phyloP scores from a whole-genome alignment of 2,888 invertebrate species.

The Napeogenes sylphis region DNA sequence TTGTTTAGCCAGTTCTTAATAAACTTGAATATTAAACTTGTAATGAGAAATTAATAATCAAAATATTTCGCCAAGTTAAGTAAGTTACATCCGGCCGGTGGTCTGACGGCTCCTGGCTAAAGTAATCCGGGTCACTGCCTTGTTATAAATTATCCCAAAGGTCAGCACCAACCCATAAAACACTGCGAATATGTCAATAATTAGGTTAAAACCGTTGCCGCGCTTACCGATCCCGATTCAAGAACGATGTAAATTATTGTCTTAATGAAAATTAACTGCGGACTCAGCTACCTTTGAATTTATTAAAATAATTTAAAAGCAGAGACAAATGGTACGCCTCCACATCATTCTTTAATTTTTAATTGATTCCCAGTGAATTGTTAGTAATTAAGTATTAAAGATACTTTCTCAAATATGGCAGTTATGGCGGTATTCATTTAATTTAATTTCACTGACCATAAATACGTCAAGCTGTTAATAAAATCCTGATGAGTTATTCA shows the following conservation, averaged over 20 bases:
- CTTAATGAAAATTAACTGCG: constrained; percentile 39
- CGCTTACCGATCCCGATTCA: not conserved
- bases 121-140: constrained; percentile 27
- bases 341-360: constrained; percentile 12
- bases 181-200: constrained; percentile 48
- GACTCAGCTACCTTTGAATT: constrained; percentile 33
- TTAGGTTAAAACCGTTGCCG: constrained; percentile 52
- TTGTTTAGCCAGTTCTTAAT: no score
- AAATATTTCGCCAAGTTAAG: no score
- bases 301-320: constrained; percentile 30
- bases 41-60: no score
- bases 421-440: not conserved
- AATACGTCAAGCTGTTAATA: not conserved
- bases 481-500: no score
- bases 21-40: no score
- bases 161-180: constrained; percentile 42
- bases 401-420: not conserved
- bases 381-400: not conserved
- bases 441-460: not conserved
- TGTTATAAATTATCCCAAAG: constrained; percentile 26
- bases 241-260: constrained; percentile 38
- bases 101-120: not conserved
- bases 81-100: no score
- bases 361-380: constrained; percentile 7
- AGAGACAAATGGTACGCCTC: constrained; percentile 9